Conservation (phyloP, 2,888 invertebrate species). For the Limnephilus lunatus region DNA sequence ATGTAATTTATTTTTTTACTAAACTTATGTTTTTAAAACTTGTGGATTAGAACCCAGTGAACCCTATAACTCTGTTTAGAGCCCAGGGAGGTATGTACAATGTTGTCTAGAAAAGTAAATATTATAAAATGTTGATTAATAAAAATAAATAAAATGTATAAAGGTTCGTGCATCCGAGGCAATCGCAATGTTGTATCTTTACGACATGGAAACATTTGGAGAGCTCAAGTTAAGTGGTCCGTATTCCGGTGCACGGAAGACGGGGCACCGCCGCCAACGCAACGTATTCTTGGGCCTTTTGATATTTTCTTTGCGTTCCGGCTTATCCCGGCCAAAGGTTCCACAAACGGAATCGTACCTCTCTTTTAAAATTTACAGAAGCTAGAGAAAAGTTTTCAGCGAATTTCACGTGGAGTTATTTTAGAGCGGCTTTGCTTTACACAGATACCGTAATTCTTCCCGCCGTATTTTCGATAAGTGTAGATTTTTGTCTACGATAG, state of each 20-base stretch:
- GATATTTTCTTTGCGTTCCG: constrained; percentile 52
- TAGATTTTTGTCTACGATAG: not conserved
- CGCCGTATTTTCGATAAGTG: not conserved
- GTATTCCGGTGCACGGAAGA: constrained; percentile 34
- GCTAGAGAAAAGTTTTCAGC: constrained; percentile 23
- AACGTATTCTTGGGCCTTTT: constrained; percentile 33
- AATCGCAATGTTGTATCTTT: not conserved
- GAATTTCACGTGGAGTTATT: constrained; percentile 34
- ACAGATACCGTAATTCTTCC: not conserved
- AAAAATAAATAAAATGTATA: not conserved
- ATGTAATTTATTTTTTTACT: not conserved
- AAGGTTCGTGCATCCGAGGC: not conserved
- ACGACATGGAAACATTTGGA: constrained; percentile 8
- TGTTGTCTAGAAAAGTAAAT: no score
- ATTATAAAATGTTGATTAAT: not conserved
- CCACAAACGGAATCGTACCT: constrained; percentile 15
- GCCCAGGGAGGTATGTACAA: not conserved
- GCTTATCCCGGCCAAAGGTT: constrained; percentile 38
- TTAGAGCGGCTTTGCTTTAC: not conserved
- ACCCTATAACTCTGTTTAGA: not conserved
- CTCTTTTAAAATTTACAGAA: constrained; percentile 14
- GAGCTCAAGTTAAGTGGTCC: constrained; percentile 16
- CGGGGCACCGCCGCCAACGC: constrained; percentile 4
- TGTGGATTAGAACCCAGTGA: not conserved
- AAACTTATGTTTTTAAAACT: not conserved